Evolutionary conservation across 2,797 vertebrate species (phyloP), one percentile per base, ranked within the genome.

Genomic region (Dipus sagitta): DNA sequence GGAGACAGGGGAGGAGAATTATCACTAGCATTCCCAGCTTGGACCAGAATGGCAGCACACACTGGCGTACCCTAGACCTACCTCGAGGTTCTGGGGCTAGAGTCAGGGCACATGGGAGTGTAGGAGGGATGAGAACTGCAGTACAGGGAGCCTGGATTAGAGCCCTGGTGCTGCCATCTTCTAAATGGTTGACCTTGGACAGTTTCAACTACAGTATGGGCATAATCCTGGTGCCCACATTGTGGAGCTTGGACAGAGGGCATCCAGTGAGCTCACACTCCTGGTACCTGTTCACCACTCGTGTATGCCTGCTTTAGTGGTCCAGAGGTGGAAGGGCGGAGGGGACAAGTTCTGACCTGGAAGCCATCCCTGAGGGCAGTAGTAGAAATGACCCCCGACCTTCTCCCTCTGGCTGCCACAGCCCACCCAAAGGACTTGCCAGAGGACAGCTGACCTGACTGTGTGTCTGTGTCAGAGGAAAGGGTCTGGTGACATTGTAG

Each of bases 101-200:
- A 58, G 42, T 18, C 38, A 34, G 65, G 1, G 0, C 62, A 47
- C 38, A 2, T 17, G 24, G 78, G n/a, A 20, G 8, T 0, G 0
- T 6, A 62, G 24, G 6, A 12, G 20, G 14, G 10, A n/a, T 9
- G 5, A 26, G 13, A 75, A 76, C 13, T 26, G 3, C 13, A 26
- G 8, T 2, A 3, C 32, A 8, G 1, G 10, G 14, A 72, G 13
- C 42, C 72, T 58, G 38, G 62, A 14, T 71, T 1, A 1, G 72
- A 82, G n/a, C 64, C 47, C 64, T 34, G 34, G 54, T 3, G 75
- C 86, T n/a, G 34, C 54, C 34, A 30, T 28, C 62, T n/a, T 70
- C 81, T 64, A 15, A 6, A 64, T 65, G 23, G 15, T 26, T 52
- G 92, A 86, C 62, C 58, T 77, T 26, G 23, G 42, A 72, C 47